Conservation (phyloP, 2,888 invertebrate genomes). For the Eupithecia insigniata region DNA sequence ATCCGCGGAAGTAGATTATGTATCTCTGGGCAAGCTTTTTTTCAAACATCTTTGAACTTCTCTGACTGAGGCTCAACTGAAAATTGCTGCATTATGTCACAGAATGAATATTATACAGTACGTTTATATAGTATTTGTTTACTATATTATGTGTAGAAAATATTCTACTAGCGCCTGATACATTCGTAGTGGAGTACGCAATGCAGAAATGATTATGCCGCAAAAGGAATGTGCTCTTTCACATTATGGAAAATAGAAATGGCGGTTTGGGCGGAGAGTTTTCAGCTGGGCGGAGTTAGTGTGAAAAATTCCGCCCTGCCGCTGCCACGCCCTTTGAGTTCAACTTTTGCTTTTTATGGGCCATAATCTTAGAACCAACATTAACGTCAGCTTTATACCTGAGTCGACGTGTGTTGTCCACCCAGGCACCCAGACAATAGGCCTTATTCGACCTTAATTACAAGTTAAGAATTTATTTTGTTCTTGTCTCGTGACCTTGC, state of each 20-base stretch:
- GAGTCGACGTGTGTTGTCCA: neutral
- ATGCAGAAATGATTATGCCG: conserved; percentile 26
- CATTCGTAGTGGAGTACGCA: neutral
- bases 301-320: conserved; percentile 79
- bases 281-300: conserved; percentile 76
- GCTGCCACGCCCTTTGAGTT: conserved; percentile 72
- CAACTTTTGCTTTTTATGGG: conserved; percentile 57
- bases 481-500: too few relatives aligned
- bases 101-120: too few relatives aligned
- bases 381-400: conserved; percentile 12
- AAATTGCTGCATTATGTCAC: neutral
- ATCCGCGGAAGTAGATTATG: too few relatives aligned
- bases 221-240: conserved; percentile 37
- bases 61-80: neutral
- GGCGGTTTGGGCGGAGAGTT: conserved; percentile 73
- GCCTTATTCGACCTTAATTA: neutral
- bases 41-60: neutral
- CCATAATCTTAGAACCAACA: conserved; percentile 16
- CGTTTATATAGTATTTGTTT: too few relatives aligned
- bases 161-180: neutral
- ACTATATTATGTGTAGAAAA: neutral
- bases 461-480: neutral
- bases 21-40: too few relatives aligned
- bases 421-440: neutral
- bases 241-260: conserved; percentile 54